Conservation (phyloP, 2,888 invertebrate species). For the Mellilla xanthometata region DNA sequence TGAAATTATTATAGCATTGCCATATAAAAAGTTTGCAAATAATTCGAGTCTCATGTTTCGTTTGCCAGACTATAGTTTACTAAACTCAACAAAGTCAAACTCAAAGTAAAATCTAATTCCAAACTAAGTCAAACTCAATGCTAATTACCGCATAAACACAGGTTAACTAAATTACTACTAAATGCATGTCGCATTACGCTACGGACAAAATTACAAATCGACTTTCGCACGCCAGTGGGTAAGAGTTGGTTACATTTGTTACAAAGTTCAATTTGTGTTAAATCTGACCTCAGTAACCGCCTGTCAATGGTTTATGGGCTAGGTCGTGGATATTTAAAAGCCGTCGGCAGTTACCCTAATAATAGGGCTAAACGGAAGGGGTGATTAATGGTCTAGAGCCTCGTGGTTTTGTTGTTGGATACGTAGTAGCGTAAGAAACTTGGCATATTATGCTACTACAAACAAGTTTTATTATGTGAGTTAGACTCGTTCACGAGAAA, state of each 20-base stretch:
- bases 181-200: not conserved
- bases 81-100: too few relatives aligned
- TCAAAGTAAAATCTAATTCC: too few relatives aligned
- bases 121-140: too few relatives aligned
- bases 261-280: slow-evolving; percentile 37
- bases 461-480: too few relatives aligned
- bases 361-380: slow-evolving; percentile 49
- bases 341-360: slow-evolving; percentile 55
- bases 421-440: not conserved
- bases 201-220: slow-evolving; percentile 7
- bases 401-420: slow-evolving; percentile 20
- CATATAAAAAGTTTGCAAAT: too few relatives aligned
- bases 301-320: slow-evolving; percentile 42
- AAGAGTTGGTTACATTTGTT: slow-evolving; percentile 28
- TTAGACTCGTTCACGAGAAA: too few relatives aligned
- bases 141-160: too few relatives aligned
- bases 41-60: too few relatives aligned
- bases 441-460: too few relatives aligned
- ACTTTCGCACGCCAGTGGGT: slow-evolving; percentile 8
- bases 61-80: too few relatives aligned
- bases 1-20: too few relatives aligned
- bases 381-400: slow-evolving; percentile 48
- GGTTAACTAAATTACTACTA: not conserved
- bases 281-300: slow-evolving; percentile 43
- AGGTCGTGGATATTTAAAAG: slow-evolving; percentile 55